phyloP scores from a whole-genome alignment of 2,888 invertebrate genomes.

The Marasmarcha lunaedactyla region DNA sequence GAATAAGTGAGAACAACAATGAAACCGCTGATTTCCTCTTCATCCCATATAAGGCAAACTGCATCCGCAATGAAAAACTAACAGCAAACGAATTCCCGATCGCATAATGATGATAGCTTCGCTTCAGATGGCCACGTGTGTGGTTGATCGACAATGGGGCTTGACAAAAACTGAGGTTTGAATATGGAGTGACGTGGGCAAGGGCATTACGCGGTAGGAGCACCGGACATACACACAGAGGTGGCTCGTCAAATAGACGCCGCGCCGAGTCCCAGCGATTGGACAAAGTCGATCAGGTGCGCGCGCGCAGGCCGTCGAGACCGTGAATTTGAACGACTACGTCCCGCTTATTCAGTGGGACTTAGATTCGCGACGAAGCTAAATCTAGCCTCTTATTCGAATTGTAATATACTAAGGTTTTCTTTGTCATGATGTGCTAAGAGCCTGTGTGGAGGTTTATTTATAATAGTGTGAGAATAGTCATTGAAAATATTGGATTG shows the following conservation, averaged over 20 bases:
- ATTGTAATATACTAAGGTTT: too few relatives aligned
- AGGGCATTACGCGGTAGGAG: constrained; percentile 31
- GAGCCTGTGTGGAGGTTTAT: too few relatives aligned
- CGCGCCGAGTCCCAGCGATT: constrained; percentile 48
- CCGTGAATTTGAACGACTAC: constrained; percentile 59
- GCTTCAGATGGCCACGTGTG: not conserved
- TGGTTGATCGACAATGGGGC: constrained; percentile 1
- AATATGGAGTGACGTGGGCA: constrained; percentile 33
- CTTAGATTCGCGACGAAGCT: constrained; percentile 43
- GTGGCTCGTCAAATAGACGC: constrained; percentile 30
- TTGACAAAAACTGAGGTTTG: constrained; percentile 28
- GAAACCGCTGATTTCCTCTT: constrained; percentile 1
- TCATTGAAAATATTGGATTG: constrained; percentile 19
- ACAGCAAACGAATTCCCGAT: not conserved
- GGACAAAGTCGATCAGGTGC: constrained; percentile 60
- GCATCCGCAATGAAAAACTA: not conserved
- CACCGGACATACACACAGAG: constrained; percentile 27
- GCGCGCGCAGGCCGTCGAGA: constrained; percentile 51
- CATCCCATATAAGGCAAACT: not conserved
- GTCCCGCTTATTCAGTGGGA: constrained; percentile 40
- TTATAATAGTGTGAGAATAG: too few relatives aligned
- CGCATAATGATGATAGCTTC: not conserved
- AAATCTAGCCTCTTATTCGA: not conserved
- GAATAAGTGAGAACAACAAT: constrained; percentile 1
- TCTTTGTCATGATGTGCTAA: too few relatives aligned